phyloP scores from a whole-genome alignment of 2,797 vertebrate genomes.

The Crossoptilon crossoptilon region DNA sequence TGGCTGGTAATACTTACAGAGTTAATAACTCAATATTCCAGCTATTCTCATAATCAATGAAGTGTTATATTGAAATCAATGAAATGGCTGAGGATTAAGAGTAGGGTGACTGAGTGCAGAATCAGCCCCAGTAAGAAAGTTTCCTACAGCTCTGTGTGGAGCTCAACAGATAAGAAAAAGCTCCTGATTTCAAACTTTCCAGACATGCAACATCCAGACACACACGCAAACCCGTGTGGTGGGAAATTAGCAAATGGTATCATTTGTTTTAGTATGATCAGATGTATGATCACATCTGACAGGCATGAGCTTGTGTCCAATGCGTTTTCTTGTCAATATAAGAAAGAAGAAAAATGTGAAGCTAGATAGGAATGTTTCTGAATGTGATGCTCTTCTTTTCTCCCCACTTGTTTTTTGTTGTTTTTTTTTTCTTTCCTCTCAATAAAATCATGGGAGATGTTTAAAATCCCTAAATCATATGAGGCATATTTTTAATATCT shows the following conservation, averaged over 20 bases:
- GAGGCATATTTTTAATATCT: constrained; percentile 75
- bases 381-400: background rate
- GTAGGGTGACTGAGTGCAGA: background rate
- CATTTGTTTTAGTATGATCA: constrained; percentile 5
- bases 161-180: background rate
- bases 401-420: background rate
- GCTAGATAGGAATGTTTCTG: background rate
- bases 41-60: background rate
- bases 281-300: constrained; percentile 35
- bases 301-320: background rate
- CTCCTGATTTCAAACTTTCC: background rate
- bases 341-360: constrained; percentile 12
- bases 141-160: background rate
- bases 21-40: background rate
- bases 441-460: constrained; percentile 31
- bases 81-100: background rate
- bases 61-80: background rate
- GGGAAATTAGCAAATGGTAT: constrained; percentile 45
- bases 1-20: background rate
- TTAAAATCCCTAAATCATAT: constrained; percentile 62
- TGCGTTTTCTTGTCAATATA: background rate
- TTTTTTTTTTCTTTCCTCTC: background rate
- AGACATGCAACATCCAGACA: background rate
- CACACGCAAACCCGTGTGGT: background rate
- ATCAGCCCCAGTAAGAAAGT: background rate